Percentiles rank a stretch among this genome's conserved stretches.
These are phyloP conservation scores for Forbesichthys agassizii DNA, from an alignment of 2,113 vertebrate species.

Conservation along the genomic window DNA sequence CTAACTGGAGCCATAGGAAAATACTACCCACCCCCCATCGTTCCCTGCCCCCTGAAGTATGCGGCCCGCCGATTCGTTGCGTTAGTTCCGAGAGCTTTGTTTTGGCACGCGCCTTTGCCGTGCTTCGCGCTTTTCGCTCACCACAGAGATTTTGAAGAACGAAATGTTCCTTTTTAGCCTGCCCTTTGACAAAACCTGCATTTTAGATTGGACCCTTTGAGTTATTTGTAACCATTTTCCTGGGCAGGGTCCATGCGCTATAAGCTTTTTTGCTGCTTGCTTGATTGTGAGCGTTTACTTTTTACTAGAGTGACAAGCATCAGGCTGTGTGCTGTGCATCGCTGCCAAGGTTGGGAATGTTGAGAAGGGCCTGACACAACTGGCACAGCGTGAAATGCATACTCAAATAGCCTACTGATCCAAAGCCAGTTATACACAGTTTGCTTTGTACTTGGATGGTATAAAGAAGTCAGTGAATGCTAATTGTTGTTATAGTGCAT, in stretches of 20 bases:
- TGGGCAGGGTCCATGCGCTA: conserved; percentile 32
- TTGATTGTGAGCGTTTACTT: conserved; percentile 24
- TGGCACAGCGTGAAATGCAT: conserved; percentile 21
- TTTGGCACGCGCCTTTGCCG: conserved; percentile 21
- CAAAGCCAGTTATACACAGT: conserved; percentile 7
- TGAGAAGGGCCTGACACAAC: conserved; percentile 31
- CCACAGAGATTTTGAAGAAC: conserved; percentile 25
- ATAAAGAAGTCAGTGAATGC: conserved; percentile 5
- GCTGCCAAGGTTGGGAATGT: conserved; percentile 27
- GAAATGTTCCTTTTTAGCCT: conserved; percentile 20
- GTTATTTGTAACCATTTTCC: conserved; percentile 21
- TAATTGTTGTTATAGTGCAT: conserved; percentile 8
- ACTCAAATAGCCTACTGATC: not conserved
- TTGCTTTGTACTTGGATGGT: conserved; percentile 24
- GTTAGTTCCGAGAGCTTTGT: conserved; percentile 38
- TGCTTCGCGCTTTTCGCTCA: conserved; percentile 32
- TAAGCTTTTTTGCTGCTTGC: conserved; percentile 42
- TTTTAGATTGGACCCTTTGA: conserved; percentile 24
- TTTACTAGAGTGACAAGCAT: not conserved
- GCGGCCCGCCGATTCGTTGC: conserved; percentile 22
- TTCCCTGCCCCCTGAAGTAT: conserved; percentile 22
- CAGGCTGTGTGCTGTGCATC: not conserved
- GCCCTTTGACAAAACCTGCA: conserved; percentile 23
- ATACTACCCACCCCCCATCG: conserved; percentile 7
- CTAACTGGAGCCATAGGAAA: conserved; percentile 36